phyloP scores from a whole-genome alignment of 2,113 vertebrate species.

The Bujurquina vittata region DNA sequence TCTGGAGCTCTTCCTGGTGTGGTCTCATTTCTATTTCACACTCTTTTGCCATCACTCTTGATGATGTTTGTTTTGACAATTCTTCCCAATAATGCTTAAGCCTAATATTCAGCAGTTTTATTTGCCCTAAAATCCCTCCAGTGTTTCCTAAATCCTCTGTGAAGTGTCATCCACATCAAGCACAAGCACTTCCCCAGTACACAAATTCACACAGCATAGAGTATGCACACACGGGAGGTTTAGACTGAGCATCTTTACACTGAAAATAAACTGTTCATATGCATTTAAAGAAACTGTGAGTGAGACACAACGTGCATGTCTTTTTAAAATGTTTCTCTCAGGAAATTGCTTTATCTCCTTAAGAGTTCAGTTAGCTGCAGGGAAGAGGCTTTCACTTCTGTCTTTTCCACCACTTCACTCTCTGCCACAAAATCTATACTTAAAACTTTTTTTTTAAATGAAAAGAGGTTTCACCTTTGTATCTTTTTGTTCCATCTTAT shows the following conservation, averaged over 20 bases:
- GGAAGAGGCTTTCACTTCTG: constrained; percentile 39
- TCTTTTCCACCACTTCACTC: constrained; percentile 9
- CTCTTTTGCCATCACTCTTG: neutral
- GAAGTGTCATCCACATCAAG: constrained; percentile 53
- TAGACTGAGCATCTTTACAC: constrained; percentile 6
- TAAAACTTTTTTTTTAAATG: neutral
- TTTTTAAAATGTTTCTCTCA: constrained; percentile 57
- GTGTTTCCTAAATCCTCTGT: constrained; percentile 62
- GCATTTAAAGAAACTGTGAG: constrained; percentile 2
- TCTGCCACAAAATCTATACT: constrained; percentile 8
- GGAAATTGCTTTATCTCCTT: constrained; percentile 55
- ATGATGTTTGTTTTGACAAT: neutral
- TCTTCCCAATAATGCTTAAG: neutral
- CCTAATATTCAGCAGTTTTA: constrained; percentile 6
- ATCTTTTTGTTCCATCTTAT: constrained; percentile 5
- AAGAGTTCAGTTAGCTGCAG: constrained; percentile 44
- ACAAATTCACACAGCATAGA: neutral
- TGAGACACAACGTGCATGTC: constrained; percentile 1
- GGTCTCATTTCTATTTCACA: neutral
- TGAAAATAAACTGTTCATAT: constrained; percentile 24
- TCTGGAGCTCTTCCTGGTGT: neutral
- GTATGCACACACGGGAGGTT: neutral
- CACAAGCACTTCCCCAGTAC: neutral
- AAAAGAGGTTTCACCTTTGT: neutral
- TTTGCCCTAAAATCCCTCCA: constrained; percentile 55